Percentiles rank a stretch among this genome's conserved stretches.
phyloP scores from a whole-genome alignment of 2,797 vertebrate species.

The Gymnodraco acuticeps region DNA sequence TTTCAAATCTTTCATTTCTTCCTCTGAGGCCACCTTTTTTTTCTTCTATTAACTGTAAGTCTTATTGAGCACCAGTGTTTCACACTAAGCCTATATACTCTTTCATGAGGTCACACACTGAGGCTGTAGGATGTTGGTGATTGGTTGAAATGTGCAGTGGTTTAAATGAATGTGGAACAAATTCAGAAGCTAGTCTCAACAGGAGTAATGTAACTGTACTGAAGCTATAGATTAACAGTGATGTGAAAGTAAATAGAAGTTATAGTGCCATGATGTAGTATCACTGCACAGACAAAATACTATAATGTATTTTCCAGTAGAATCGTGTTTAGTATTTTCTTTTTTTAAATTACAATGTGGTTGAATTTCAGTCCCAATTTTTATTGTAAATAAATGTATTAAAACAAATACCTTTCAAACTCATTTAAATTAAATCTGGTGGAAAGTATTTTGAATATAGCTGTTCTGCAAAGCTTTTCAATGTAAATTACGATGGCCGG shows the following conservation, averaged over 20 bases:
- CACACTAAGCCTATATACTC: background rate
- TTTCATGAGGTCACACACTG: background rate
- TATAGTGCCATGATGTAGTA: slow-evolving; percentile 8
- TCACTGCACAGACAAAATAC: slow-evolving; percentile 38
- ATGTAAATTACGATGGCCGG: background rate
- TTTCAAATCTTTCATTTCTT: background rate
- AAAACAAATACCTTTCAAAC: background rate
- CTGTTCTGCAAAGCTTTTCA: background rate
- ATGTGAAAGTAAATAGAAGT: slow-evolving; percentile 9
- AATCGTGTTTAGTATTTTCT: background rate
- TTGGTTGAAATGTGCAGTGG: background rate
- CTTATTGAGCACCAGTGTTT: slow-evolving; percentile 32
- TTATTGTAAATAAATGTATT: background rate
- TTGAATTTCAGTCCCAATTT: background rate
- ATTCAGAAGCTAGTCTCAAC: slow-evolving; percentile 5
- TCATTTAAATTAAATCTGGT: background rate
- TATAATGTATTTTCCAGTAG: slow-evolving; percentile 66
- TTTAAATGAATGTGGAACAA: slow-evolving; percentile 37
- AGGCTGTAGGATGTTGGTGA: background rate
- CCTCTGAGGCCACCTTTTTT: background rate
- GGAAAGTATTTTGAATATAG: background rate
- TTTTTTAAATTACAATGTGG: background rate
- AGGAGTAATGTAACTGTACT: background rate
- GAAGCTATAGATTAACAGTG: slow-evolving; percentile 11
- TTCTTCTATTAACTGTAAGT: background rate